phyloP scores from a whole-genome alignment of 1,140 invertebrate genomes.

The Cecropterus lyciades region DNA sequence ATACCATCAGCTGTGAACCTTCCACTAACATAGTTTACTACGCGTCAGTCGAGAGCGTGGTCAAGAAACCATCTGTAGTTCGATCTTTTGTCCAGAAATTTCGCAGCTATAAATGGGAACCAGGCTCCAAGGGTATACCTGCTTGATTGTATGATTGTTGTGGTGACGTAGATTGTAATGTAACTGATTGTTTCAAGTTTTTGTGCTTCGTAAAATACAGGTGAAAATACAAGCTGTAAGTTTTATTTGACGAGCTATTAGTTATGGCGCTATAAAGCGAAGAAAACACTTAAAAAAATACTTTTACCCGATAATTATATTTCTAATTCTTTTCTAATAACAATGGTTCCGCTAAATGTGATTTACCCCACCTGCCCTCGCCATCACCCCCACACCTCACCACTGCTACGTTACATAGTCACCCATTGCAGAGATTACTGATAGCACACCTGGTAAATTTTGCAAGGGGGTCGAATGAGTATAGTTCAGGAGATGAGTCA shows the following conservation, averaged over 20 bases:
- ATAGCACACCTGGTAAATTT: too few species aligned
- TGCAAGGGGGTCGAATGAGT: too few species aligned
- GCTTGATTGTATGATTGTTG: constrained; percentile 40
- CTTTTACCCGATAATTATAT: too few species aligned
- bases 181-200: background rate
- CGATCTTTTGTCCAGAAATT: constrained; percentile 47
- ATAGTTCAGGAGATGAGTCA: too few species aligned
- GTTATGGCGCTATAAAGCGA: too few species aligned
- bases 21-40: constrained; percentile 66
- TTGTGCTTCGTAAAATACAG: constrained; percentile 15
- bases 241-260: background rate
- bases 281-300: too few species aligned
- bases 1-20: constrained; percentile 51
- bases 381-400: too few species aligned
- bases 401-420: too few species aligned
- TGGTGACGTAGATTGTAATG: background rate
- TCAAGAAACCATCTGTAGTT: constrained; percentile 47
- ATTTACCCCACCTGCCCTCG: too few species aligned
- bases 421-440: too few species aligned
- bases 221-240: background rate
- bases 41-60: constrained; percentile 51
- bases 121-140: constrained; percentile 61
- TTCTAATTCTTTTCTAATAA: too few species aligned
- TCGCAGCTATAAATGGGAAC: constrained; percentile 66
- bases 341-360: too few species aligned